Evolutionary conservation across 2,113 vertebrate genomes (phyloP), one percentile per base, ranked within the genome.

Genomic region (Tringa solitaria): DNA sequence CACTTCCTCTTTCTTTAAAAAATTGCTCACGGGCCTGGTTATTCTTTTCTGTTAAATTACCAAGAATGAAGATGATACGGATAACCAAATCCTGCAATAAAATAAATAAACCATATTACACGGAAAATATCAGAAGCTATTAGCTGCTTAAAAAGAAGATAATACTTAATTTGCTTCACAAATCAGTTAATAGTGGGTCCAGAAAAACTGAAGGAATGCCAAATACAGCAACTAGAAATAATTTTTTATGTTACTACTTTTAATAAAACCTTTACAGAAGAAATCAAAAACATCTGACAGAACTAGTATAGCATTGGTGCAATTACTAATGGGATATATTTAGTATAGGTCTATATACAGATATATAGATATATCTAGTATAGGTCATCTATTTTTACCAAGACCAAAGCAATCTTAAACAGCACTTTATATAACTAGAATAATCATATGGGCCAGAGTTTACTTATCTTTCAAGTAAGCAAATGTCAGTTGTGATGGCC

Each of bases 21-120:
- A 99, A 97, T 68, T 96, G 96, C 93, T 97, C 98, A 15, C 98
- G 98, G 35, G 99, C 98, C 57, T 97, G 96, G 48, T 98, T 96
- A 76, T 96, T 98, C 84, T 98, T 98, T 35, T 98, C 98, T 20
- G 99, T 99, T 97, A 99, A 98, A 97, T 99, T 99, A 80, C 99
- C 99, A 68, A 99, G 98, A 80, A 98, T 98, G 96, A 99, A 99
- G 90, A 99, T 91, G 76, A 99, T 96, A 57, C 98, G 99, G 59
- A 99, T 95, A 14, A 99, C 98, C 57, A 99, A 97, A 96, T 98
- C 99, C 99, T 99, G 97, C 65, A 93, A 94, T 43, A 77, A 89
- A 97, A 77, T 43, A 81, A 90, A 97, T 10, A 90, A 87, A 70
- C 7, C 30, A 23, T 8, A 51, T 97, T 91, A 95, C 11, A 78